Evolutionary conservation across 2,113 vertebrate genomes (phyloP), one percentile per base, ranked within the genome.

Genomic region (Dromas ardeola): DNA sequence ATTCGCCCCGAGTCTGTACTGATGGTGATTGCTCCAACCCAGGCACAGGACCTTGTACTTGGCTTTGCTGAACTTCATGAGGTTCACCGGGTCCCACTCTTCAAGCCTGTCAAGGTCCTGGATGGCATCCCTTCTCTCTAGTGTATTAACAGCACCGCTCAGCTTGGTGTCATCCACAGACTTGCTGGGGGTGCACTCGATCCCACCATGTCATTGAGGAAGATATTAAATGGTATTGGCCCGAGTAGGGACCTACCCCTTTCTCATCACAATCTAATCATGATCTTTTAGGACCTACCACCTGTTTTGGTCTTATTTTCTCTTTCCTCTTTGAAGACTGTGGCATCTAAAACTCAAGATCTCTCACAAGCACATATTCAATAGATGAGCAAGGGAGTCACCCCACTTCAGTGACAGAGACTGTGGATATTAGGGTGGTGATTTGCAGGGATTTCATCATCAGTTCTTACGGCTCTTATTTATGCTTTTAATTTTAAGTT

Each of bases 121-220:
- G 59, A 22, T 2, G 2, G 6, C 17, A 29, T 6, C 36, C 42
- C 15, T 6, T 16, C 49, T 50, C 36, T 78, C 56, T 5, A 32
- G 63, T 1, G 1, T 11, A 7, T 15, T 5, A 4, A 15, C 27
- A 5, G 7, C 40, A 40, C n/a, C 36, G 15, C 8, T 11, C 27
- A 62, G 47, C 13, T 29, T 17, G 13, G 15, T 6, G n/a, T 6
- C 3, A 6, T 2, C 22, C 4, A 25, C 36, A 34, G 34, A 30
- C 10, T 9, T 19, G 20, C 30, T 36, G 52, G 61, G 34, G 16
- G 38, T 11, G 25, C n/a, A 5, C 45, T 61, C 9, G 2, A 53
- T 56, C 26, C 6, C 14, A 20, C n/a, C 19, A 20, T 4, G 11
- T 15, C 43, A 58, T 3, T 38, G 38, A 19, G 20, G 18, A 45